Evolutionary conservation across 1,140 invertebrate genomes (phyloP), one percentile per base, ranked within the genome.

Genomic region (Antheraea pernyi): DNA sequence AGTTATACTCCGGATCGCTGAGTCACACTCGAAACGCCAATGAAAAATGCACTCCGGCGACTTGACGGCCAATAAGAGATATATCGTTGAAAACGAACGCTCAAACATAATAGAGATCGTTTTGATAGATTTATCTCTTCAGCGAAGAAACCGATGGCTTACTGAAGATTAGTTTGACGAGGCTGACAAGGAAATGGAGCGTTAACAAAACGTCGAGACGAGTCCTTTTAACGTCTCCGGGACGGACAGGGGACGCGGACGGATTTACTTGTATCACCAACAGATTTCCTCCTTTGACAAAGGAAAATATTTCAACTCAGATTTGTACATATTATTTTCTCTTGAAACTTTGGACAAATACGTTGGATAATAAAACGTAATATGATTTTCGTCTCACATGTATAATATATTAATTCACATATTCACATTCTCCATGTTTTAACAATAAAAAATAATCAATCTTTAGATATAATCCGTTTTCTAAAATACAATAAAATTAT

Each of bases 191-290:
- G 80, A 84, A 82, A 85, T 80, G 81, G 78, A 75, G 78, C 79
- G 80, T 82, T 78, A 82, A 84, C 81, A 84, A 85, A 83, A 85
- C 80, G 79, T 75, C 73, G 80, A 76, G 81, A 83, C 79, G 83
- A 78, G 84, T 75, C 83, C 82, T 86, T 86, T 85, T 82, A 79
- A 80, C 79, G 77, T 78, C 75, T 75, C 74, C 64, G 70, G 77
- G 79, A 83, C 81, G 77, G 83, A 88, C 86, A 86, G 79, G 84
- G 85, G 86, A 85, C 83, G 78, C 72, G 73, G 81, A 82, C 72
- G 85, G 86, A 89, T 87, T 89, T 83, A 86, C 81, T 79, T 75
- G 80, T 86, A 88, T 88, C 86, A 87, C 76, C 80, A 84, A 86
- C 85, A 87, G 83, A 86, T 86, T 89, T 87, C 85, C 82, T 82